Conservation (phyloP, 2,888 invertebrate genomes). For the Lasioglossum oenotherae region DNA sequence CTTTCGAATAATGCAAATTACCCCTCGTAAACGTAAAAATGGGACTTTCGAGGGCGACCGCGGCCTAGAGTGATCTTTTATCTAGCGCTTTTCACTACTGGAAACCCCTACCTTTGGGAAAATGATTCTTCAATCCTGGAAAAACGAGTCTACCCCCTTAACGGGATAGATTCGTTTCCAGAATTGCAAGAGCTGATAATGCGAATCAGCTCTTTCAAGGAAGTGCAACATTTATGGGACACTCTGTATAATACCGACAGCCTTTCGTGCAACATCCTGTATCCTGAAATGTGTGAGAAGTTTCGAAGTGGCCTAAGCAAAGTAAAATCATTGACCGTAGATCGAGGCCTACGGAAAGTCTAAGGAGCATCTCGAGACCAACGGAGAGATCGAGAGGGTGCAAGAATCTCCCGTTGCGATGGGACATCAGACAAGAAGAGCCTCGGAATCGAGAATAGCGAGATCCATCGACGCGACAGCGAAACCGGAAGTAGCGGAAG, state of each 20-base stretch:
- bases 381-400: conserved; percentile 65
- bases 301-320: background rate
- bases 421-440: background rate
- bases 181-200: too few relatives aligned
- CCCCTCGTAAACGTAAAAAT: too few relatives aligned
- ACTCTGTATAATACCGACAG: background rate
- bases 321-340: conserved; percentile 27
- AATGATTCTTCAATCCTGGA: too few relatives aligned
- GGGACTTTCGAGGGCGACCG: too few relatives aligned
- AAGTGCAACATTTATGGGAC: background rate
- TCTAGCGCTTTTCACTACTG: too few relatives aligned
- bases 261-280: background rate
- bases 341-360: conserved; percentile 73
- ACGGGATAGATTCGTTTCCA: too few relatives aligned
- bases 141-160: too few relatives aligned
- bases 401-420: background rate
- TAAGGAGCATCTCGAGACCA: conserved; percentile 55
- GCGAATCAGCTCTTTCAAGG: too few relatives aligned
- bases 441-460: conserved; percentile 13
- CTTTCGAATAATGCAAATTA: too few relatives aligned
- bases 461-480: conserved; percentile 50
- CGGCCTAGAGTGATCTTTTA: too few relatives aligned
- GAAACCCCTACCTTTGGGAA: too few relatives aligned
- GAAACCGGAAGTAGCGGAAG: conserved; percentile 20
- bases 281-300: background rate